Conservation (phyloP, 2,888 invertebrate genomes). For the Agrochola litura region DNA sequence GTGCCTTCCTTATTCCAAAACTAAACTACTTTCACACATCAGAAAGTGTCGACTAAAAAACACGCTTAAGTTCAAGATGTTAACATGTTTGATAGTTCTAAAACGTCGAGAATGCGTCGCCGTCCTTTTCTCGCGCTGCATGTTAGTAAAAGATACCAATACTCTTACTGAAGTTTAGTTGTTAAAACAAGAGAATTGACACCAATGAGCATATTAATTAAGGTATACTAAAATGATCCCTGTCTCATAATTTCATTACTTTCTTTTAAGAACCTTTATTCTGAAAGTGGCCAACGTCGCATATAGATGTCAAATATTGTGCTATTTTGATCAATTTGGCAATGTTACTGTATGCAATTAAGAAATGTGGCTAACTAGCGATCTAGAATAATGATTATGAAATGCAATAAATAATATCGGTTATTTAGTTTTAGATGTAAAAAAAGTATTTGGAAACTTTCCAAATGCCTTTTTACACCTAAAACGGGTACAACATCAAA, state of each 20-base stretch:
- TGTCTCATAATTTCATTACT: not conserved
- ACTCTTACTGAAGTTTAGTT: not conserved
- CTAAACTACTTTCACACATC: not conserved
- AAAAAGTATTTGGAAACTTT: too few species aligned
- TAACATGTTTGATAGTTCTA: not conserved
- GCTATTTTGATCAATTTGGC: too few species aligned
- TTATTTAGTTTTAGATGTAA: too few species aligned
- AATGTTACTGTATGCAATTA: too few species aligned
- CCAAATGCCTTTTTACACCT: too few species aligned
- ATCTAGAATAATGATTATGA: too few species aligned
- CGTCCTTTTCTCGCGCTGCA: not conserved
- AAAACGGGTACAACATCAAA: too few species aligned
- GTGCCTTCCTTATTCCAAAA: not conserved
- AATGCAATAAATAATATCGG: too few species aligned
- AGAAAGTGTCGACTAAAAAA: not conserved
- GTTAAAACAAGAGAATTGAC: not conserved
- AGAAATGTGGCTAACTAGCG: too few species aligned
- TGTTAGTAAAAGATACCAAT: slow-evolving; percentile 5
- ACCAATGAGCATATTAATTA: slow-evolving; percentile 2
- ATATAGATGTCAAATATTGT: too few species aligned
- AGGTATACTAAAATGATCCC: not conserved
- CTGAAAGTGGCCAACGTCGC: too few species aligned
- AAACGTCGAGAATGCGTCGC: not conserved
- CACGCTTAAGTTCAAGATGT: not conserved
- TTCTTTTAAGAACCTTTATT: too few species aligned